Base-by-base conservation (phyloP, 1,140 invertebrate genomes). In the Antheraea pernyi region DNA sequence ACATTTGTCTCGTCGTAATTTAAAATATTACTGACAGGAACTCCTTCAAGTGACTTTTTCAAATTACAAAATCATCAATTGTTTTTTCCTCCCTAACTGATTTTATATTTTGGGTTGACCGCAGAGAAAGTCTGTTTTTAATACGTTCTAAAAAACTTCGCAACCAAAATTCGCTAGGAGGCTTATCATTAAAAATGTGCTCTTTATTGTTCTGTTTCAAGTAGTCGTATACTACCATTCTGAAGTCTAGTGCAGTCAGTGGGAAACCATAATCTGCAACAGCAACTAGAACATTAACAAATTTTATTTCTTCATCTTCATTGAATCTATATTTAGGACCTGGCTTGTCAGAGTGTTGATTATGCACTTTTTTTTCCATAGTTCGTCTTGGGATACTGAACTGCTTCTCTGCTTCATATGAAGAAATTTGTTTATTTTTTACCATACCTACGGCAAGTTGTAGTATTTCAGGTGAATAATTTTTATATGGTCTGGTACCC, bases 1-100 rank as follows among this genome's bases (percentile, higher is more conserved):
- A 93, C 53, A 71, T 93, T 92, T 9, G 88, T 92, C 74, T 92
- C 91, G 73, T 90, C 89, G 70, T 89, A 92, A 69, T 90, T 90
- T 11, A 79, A 59, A 19, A 80, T 77, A 68, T 80, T 78, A 61
- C n/a, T 30, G 59, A 76, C 37, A 53, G 77, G 76, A 58, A 81
- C 59, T 73, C 76, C 59, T 64, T 71, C 19, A 39, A 76, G n/a
- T 53, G 65, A 59, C 42, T 36, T 37, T 11, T 63, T n/a, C 46
- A 76, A 58, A 67, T 76, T 70, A 18, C 65, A 30, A 76, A 63
- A 46, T 71, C 71, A n/a, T 73, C 42, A 11, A 59, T 9, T 5
- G 39, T 60, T 30, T 37, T 73, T 67, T 72, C 42, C 11, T 68
- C 74, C 62, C 74, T 42, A 6, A 59, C 66, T 37, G 42, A 69